phyloP scores from a whole-genome alignment of 2,888 invertebrate genomes.

The Pseudanteris insignis region DNA sequence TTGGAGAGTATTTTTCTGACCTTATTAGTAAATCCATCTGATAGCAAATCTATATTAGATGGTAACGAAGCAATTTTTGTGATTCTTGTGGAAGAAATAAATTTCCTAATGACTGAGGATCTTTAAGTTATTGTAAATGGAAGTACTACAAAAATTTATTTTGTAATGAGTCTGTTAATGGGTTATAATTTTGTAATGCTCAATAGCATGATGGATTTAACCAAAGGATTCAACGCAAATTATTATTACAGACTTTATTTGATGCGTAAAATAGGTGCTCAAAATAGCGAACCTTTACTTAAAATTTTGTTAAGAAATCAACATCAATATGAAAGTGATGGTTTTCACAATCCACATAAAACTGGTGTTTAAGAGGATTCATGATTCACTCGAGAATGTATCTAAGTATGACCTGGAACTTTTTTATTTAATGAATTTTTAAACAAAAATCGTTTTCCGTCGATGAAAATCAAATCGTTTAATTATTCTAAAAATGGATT shows the following conservation, averaged over 20 bases:
- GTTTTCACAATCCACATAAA: not conserved
- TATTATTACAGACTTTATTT: constrained; percentile 9
- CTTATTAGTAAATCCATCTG: not conserved
- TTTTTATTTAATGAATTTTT: no score
- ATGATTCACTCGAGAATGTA: constrained; percentile 16
- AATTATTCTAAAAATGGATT: constrained; percentile 18
- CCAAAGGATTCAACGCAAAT: constrained; percentile 1
- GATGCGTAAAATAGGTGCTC: not conserved
- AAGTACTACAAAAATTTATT: not conserved
- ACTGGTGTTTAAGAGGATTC: constrained; percentile 24
- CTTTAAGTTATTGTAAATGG: constrained; percentile 4
- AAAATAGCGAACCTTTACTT: not conserved
- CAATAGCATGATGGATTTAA: constrained; percentile 4
- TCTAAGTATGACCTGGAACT: constrained; percentile 7
- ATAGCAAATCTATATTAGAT: constrained; percentile 6
- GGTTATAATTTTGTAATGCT: constrained; percentile 12
- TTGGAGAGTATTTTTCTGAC: constrained; percentile 34
- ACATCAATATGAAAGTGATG: constrained; percentile 15
- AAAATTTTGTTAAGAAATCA: not conserved
- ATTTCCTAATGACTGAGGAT: constrained; percentile 8
- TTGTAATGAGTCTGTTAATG: constrained; percentile 5
- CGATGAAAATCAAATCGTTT: constrained; percentile 12
- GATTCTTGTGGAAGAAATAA: constrained; percentile 8
- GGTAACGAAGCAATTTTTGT: constrained; percentile 13
- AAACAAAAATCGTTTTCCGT: no score